Percentiles rank a stretch among this genome's conserved stretches.
These are phyloP conservation scores for Drosophila punjabiensis DNA, from an alignment of 1,140 invertebrate species.

Conservation along the genomic window DNA sequence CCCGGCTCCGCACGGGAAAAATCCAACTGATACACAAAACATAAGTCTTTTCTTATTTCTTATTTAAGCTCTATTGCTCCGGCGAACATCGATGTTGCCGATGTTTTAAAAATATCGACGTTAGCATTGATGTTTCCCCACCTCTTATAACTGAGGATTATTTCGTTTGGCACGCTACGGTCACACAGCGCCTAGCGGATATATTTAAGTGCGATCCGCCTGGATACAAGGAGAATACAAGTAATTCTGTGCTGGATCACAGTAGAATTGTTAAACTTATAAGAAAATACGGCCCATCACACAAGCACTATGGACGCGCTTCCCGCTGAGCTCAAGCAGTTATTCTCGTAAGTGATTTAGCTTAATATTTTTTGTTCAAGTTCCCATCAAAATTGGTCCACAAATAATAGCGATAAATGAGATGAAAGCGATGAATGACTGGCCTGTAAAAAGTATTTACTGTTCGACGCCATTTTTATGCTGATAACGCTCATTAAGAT, in stretches of 20 bases:
- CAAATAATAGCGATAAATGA: background rate
- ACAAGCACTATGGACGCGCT: conserved; percentile 51
- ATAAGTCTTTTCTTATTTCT: no score
- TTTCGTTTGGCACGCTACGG: background rate
- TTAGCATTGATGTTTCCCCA: no score
- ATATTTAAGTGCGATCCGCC: conserved; percentile 2
- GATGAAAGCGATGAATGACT: background rate
- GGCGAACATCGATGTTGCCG: no score
- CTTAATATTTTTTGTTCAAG: background rate
- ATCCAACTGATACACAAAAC: no score
- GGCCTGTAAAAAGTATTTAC: background rate
- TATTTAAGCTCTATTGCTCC: no score
- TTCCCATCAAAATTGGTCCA: background rate
- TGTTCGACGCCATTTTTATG: background rate
- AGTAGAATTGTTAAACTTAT: background rate
- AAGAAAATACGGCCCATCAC: background rate
- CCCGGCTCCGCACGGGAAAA: no score
- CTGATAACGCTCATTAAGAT: conserved; percentile 20
- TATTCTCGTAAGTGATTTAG: conserved; percentile 65
- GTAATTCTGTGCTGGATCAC: background rate
- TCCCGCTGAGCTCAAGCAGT: conserved; percentile 58
- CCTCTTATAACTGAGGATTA: background rate
- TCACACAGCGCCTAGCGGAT: background rate
- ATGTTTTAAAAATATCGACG: no score
- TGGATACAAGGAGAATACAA: background rate